Evolutionary conservation across 2,888 invertebrate species (phyloP), one percentile per base, ranked within the genome.

Genomic region (Sipunculus nudus): DNA sequence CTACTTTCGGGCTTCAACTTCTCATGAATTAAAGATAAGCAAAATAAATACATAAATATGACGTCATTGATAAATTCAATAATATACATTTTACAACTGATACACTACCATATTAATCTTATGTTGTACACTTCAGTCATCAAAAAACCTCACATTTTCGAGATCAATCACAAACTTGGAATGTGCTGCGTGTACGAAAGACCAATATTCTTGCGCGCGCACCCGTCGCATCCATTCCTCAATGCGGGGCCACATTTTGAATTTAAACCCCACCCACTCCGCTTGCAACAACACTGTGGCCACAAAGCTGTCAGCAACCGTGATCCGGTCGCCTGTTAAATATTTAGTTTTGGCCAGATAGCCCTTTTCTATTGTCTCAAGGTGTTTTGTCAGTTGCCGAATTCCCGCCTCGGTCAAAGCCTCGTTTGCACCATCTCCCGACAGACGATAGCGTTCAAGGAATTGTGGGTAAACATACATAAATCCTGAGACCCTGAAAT

Each of bases 381-480:
- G 65, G 29, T 74, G 74, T 16, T 62, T 58, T 6, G 73, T 70
- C 3, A 77, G 66, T 41, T 67, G 56, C 46, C 68, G 63, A 0
- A 78, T 71, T 29, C 76, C 77, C 13, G 61, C 59, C 56, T 78
- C 78, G 5, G 76, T 60, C 31, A 78, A 57, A 21, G 59, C 67
- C 54, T 78, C 77, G 53, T 73, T 78, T 26, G 74, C 70, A n/a
- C 65, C 59, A 8, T 74, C 75, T 8, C 70, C 59, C 5, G 71
- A 68, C 19, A 77, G 67, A 28, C 72, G 61, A 53, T 75, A 77
- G 46, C 72, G 69, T 21, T 78, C 75, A 21, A 78, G 66, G 64
- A 75, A 75, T 57, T 76, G 75, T 38, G 78, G 78, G 66, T 77
- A 78, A 2, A 75, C 70, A 59, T 74, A 75, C 19, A 63, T 65